Conservation (phyloP, 2,113 vertebrate species). For the Amia ocellicauda region DNA sequence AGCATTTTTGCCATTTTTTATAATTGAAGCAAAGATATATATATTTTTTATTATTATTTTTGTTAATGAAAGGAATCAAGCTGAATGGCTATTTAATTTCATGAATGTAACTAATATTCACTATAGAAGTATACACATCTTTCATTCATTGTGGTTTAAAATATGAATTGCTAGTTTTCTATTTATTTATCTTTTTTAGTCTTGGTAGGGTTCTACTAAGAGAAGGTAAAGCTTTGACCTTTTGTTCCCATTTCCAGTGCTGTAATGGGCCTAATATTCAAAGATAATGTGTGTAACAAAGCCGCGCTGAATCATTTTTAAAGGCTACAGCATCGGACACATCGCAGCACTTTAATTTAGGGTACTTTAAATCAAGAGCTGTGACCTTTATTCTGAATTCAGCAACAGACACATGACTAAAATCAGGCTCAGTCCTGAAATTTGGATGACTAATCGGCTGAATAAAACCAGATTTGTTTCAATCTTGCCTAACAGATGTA, state of each 20-base stretch:
- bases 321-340: background rate
- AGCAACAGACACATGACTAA: background rate
- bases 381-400: background rate
- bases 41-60: too few relatives aligned
- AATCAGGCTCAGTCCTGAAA: background rate
- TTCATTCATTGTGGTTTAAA: too few relatives aligned
- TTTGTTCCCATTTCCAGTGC: background rate
- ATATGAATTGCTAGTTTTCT: too few relatives aligned
- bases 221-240: background rate
- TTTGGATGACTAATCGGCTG: slow-evolving; percentile 1
- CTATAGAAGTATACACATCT: too few relatives aligned
- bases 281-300: background rate
- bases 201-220: too few relatives aligned
- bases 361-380: slow-evolving; percentile 3
- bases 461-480: slow-evolving; percentile 3
- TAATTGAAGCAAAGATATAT: background rate
- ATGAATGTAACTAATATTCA: too few relatives aligned
- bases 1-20: background rate
- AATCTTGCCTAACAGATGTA: background rate
- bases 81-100: too few relatives aligned
- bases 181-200: too few relatives aligned
- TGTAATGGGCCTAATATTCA: background rate
- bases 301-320: background rate
- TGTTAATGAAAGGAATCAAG: background rate
- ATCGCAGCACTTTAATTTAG: background rate